Conservation (phyloP, 1,140 invertebrate species). For the Caenorhabditis remanei region DNA sequence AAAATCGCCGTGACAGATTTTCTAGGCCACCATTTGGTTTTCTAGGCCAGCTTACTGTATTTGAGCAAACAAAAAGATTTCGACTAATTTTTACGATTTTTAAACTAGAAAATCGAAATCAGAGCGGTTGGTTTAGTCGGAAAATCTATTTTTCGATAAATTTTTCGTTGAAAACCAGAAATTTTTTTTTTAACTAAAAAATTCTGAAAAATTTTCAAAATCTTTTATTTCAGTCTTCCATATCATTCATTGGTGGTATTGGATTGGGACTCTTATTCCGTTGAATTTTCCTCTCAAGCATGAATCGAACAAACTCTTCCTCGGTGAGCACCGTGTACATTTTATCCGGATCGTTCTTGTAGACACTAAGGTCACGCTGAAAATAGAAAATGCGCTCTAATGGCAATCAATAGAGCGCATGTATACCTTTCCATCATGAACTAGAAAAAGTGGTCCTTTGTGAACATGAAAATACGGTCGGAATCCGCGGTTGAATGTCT, state of each 20-base stretch:
- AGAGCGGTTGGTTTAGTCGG: too few relatives aligned
- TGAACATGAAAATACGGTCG: slow-evolving; percentile 17
- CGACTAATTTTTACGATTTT: too few relatives aligned
- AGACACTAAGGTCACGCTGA: neutral
- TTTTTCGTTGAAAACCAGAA: too few relatives aligned
- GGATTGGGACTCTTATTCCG: neutral
- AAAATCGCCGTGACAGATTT: too few relatives aligned
- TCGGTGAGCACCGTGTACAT: neutral
- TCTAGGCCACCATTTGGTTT: too few relatives aligned
- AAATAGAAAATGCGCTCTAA: neutral
- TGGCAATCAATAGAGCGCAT: neutral
- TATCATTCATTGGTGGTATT: neutral
- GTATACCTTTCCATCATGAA: slow-evolving; percentile 6
- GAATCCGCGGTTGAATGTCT: neutral
- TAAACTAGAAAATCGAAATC: too few relatives aligned
- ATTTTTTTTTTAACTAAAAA: too few relatives aligned
- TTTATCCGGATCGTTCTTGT: slow-evolving; percentile 7
- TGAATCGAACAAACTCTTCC: neutral
- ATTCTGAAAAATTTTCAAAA: too few relatives aligned
- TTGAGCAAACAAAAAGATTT: too few relatives aligned
- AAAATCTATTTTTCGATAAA: too few relatives aligned
- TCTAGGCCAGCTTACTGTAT: too few relatives aligned
- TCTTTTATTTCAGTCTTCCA: neutral
- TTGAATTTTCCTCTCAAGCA: neutral
- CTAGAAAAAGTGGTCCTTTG: neutral